Evolutionary conservation across 2,888 invertebrate species (phyloP).

Genomic region (Pedicia rivosa): DNA sequence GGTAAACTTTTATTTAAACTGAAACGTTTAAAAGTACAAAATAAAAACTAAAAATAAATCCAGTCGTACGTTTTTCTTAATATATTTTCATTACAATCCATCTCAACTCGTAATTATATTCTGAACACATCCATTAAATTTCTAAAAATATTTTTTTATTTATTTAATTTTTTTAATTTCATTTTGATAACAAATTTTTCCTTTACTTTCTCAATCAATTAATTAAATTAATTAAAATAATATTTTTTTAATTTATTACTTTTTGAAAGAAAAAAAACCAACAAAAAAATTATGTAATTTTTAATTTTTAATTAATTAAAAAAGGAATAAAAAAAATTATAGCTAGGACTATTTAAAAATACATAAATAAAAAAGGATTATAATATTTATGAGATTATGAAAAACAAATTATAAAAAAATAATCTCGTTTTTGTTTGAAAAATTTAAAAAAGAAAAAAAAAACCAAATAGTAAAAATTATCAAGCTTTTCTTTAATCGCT

Average conservation of each 20-base stretch:
- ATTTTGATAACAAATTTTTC: conserved; percentile 1
- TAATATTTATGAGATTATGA: conserved; percentile 1
- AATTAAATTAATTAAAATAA: too few relatives aligned
- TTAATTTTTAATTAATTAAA: conserved; percentile 2
- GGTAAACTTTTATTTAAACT: too few relatives aligned
- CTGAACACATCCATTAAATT: conserved; percentile 1
- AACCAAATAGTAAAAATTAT: background rate
- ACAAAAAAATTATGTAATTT: background rate
- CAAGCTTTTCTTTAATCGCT: background rate
- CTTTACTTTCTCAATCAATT: conserved; percentile 1
- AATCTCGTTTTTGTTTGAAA: too few relatives aligned
- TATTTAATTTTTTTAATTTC: conserved; percentile 2
- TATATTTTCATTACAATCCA: too few relatives aligned
- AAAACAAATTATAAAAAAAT: conserved; percentile 1
- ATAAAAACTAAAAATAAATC: too few relatives aligned
- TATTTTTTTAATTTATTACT: conserved; percentile 2
- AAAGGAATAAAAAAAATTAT: background rate
- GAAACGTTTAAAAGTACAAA: too few relatives aligned
- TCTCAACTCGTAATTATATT: too few relatives aligned
- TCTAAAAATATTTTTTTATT: too few relatives aligned
- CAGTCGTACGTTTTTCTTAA: too few relatives aligned
- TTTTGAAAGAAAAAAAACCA: conserved; percentile 2
- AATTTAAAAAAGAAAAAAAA: background rate
- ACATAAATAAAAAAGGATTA: conserved; percentile 2
- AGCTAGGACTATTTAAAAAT: background rate